Evolutionary conservation across 2,888 invertebrate genomes (phyloP), one percentile per base, ranked within the genome.

Genomic region (Epirrhoe alternata): DNA sequence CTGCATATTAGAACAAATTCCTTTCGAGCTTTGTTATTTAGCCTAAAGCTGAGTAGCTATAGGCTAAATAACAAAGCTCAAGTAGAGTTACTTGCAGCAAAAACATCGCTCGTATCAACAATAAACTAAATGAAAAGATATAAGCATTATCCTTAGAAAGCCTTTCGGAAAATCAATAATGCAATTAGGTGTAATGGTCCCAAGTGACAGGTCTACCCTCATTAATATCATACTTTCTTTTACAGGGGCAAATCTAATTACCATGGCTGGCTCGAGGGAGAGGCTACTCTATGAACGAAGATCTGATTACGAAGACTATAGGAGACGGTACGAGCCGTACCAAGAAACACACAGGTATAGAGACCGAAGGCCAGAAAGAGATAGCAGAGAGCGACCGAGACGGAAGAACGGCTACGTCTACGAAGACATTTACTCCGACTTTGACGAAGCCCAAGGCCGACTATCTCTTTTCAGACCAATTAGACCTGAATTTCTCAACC

Each of bases 371-470:
- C 42, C 58, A 63, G 59, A 79, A 56, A 82, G 83, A 66, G 89
- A 89, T 45, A 76, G 75, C 50, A 66, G 77, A 55, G 82, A 82
- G 31, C 78, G 85, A 71, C 88, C 89, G 6, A 81, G 85, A 77
- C 80, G 92, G 49, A 92, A 87, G 74, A 92, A 93, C 66, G 93
- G 93, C 1, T 93, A 89, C 72, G 92, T 93, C 12, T 93, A 89
- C 73, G 94, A 94, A 84, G 94, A 94, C 71, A 92, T 93, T 47
- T 94, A 94, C 69, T 92, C 92, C 30, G 92, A 93, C 72, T 93
- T 91, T 72, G 93, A 93, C 57, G 93, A 92, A 78, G 91, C 92
- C 6, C 93, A 93, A 78, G 93, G 92, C 3, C 80, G 89, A 1
- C 65, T 94, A 17, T 94, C 94, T 5, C 77, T 94, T 38, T 94